Evolutionary conservation across 2,888 invertebrate genomes (phyloP).

Genomic region (Camptogramma bilineatum): DNA sequence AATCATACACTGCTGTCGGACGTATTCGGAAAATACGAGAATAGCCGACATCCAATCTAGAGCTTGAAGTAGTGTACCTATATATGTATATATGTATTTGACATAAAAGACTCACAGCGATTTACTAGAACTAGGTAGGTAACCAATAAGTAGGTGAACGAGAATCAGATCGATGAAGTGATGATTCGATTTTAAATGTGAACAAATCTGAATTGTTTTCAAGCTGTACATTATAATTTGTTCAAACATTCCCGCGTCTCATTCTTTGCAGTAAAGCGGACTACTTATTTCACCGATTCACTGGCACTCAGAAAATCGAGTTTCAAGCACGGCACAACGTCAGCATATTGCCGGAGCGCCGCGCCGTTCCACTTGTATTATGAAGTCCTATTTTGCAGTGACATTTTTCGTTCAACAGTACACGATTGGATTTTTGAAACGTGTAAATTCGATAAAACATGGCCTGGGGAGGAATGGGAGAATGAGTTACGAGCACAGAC

Average conservation of each 20-base stretch:
- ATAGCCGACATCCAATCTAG: too few species aligned
- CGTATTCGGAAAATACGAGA: too few species aligned
- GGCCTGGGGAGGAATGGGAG: constrained; percentile 53
- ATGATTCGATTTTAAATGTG: neutral
- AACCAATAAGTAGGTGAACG: neutral
- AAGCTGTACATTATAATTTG: constrained; percentile 3
- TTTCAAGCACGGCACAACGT: constrained; percentile 68
- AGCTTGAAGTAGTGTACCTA: too few species aligned
- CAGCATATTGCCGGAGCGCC: constrained; percentile 75
- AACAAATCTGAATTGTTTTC: neutral
- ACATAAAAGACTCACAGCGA: too few species aligned
- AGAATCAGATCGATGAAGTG: neutral
- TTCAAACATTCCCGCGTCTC: constrained; percentile 13
- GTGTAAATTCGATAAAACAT: constrained; percentile 81
- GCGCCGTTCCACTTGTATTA: constrained; percentile 70
- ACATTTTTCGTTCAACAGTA: constrained; percentile 79
- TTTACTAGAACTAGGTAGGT: too few species aligned
- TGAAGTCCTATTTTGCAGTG: constrained; percentile 80
- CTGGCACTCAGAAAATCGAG: constrained; percentile 73
- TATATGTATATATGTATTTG: too few species aligned
- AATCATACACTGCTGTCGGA: too few species aligned
- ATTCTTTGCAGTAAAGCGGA: constrained; percentile 38
- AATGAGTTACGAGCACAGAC: constrained; percentile 55
- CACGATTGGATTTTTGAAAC: constrained; percentile 81
- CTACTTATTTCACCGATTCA: constrained; percentile 68